Evolutionary conservation across 1,140 invertebrate genomes (phyloP).

Genomic region (Eulimnadia texana): DNA sequence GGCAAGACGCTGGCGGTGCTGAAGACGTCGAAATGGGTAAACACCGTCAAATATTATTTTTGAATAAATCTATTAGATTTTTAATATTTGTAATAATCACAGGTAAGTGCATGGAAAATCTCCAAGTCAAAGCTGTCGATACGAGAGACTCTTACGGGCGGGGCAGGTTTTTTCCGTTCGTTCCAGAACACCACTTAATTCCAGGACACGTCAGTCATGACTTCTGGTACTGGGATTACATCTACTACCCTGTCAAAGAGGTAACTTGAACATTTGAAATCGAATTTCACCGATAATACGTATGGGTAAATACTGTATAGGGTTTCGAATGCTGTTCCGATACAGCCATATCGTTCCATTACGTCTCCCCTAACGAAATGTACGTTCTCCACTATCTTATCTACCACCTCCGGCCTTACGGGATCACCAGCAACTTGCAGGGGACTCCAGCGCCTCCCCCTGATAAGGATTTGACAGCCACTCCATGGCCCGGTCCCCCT

Average conservation of each 20-base stretch:
- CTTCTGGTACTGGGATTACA: conserved; percentile 93
- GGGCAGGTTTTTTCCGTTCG: conserved; percentile 85
- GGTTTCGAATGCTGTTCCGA: conserved; percentile 90
- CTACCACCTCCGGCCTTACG: conserved; percentile 85
- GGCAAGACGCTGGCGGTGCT: conserved; percentile 14
- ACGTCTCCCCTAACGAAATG: conserved; percentile 83
- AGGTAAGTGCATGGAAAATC: conserved; percentile 69
- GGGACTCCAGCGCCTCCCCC: conserved; percentile 13
- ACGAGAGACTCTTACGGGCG: conserved; percentile 66
- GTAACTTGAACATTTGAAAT: conserved; percentile 32
- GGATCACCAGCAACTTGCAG: conserved; percentile 26
- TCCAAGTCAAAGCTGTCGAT: conserved; percentile 75
- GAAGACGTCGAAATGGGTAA: conserved; percentile 18
- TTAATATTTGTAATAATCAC: no score
- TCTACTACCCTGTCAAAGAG: conserved; percentile 77
- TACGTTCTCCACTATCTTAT: conserved; percentile 92
- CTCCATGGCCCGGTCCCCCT: conserved; percentile 13
- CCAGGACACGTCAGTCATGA: conserved; percentile 62
- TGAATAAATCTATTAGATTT: no score
- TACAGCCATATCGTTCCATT: conserved; percentile 91
- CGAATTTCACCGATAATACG: conserved; percentile 4
- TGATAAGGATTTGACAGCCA: conserved; percentile 5
- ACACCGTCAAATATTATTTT: background rate
- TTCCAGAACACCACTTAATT: conserved; percentile 79
- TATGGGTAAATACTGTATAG: conserved; percentile 30